Evolutionary conservation across 2,797 vertebrate genomes (phyloP).

Genomic region (Monodelphis domestica): DNA sequence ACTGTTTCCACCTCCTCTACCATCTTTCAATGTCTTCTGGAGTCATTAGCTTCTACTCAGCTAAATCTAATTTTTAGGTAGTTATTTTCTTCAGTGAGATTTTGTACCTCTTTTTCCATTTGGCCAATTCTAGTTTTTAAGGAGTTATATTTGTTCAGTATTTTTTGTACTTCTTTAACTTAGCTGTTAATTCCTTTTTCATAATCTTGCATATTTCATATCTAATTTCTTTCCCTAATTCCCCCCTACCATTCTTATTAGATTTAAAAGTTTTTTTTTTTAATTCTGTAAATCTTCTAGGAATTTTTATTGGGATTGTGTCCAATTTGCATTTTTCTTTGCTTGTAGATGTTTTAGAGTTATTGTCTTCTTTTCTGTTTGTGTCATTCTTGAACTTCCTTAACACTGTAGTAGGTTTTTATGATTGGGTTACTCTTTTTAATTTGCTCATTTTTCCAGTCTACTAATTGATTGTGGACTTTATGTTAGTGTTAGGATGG

Average conservation of each 20-base stretch:
- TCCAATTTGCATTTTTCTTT: too few species aligned
- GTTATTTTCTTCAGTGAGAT: not conserved
- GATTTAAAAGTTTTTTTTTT: not conserved
- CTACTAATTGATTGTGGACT: too few species aligned
- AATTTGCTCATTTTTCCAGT: too few species aligned
- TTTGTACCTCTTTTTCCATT: not conserved
- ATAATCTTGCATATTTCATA: not conserved
- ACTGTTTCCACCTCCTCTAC: not conserved
- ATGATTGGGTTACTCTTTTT: too few species aligned
- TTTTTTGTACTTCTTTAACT: not conserved
- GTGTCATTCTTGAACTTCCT: too few species aligned
- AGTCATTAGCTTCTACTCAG: not conserved
- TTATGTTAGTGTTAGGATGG: too few species aligned
- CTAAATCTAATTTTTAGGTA: not conserved
- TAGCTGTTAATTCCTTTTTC: not conserved
- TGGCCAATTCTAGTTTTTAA: not conserved
- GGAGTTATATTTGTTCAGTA: not conserved
- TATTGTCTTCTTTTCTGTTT: too few species aligned
- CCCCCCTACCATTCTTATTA: not conserved
- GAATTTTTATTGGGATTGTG: too few species aligned
- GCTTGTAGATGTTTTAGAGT: too few species aligned
- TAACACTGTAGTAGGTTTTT: too few species aligned
- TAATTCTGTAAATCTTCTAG: not conserved
- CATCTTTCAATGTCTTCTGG: not conserved
- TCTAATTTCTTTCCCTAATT: not conserved